These are phyloP conservation scores for Dryobota labecula DNA, from an alignment of 2,888 invertebrate species.

Conservation along the genomic window DNA sequence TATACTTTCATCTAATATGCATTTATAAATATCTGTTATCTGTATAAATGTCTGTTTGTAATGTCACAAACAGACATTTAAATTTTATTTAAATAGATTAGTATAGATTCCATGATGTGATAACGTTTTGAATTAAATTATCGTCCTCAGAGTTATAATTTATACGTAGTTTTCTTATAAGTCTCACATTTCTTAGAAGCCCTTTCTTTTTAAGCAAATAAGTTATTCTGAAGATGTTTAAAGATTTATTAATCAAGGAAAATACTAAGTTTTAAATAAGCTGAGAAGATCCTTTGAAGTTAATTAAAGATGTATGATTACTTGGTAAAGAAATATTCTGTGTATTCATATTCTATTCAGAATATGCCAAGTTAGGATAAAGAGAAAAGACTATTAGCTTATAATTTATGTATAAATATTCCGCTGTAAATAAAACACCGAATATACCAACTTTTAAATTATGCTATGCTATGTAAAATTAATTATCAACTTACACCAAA, in stretches of 20 bases:
- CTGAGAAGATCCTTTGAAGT: background rate
- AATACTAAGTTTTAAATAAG: background rate
- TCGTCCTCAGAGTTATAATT: background rate
- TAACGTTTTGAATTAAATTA: background rate
- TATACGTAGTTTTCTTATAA: conserved; percentile 1
- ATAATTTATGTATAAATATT: background rate
- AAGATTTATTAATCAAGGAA: conserved; percentile 17
- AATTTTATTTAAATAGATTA: too few relatives aligned
- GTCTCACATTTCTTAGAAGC: conserved; percentile 20
- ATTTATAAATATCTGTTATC: too few relatives aligned
- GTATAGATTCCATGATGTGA: background rate
- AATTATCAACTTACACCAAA: background rate
- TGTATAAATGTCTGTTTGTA: too few relatives aligned
- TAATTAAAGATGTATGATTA: conserved; percentile 1
- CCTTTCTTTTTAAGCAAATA: conserved; percentile 1
- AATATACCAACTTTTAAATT: background rate
- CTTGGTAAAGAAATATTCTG: background rate
- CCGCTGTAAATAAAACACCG: background rate
- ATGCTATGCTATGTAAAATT: background rate
- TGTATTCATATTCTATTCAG: background rate
- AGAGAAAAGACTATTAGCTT: background rate
- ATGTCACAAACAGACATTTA: too few relatives aligned
- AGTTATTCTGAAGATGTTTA: conserved; percentile 11
- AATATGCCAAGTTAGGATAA: background rate
- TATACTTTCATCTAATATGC: too few relatives aligned